Base-by-base conservation (phyloP, 2,888 invertebrate genomes). In the Trichopoda pennipes region DNA sequence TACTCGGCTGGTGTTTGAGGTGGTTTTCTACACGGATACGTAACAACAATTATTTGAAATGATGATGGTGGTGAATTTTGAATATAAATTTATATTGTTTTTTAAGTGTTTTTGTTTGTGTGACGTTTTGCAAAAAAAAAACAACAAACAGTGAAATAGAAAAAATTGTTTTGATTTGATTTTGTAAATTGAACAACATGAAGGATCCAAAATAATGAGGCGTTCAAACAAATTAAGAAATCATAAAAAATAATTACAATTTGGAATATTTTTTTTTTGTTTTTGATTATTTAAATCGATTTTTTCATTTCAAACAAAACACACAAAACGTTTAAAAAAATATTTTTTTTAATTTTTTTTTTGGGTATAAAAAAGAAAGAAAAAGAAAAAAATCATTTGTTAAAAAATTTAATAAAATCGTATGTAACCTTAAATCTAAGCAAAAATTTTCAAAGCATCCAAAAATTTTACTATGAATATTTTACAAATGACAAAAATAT, bases 1-100 rank as follows among this genome's bases (percentile, higher is more conserved):
- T 90, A 90, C 90, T 90, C 90, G 90, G 90, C 90, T 90, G 90
- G 90, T 90, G 90, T 90, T 88, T 90, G 90, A 90, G 90, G 90
- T 89, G 89, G 88, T 90, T 90, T 90, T 90, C 90, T 90, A 89
- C 87, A 82, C 82, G 75, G 75, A 88, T 87, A 80, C 83, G 88
- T 64, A 77, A 73, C 73, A 73, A 79, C 73, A 80, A 80, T 72
- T 76, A 76, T 72, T 78, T 66, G 74, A 80, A 76, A 78, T 82
- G 82, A 79, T 82, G 86, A 80, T 76, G 64, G 70, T 74, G 69
- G 73, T 74, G 73, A 79, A 70, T 81, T 76, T 79, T 73, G 44
- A 81, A 86, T 86, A 86, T 21, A 58, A 19, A 85, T 85, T 87
- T 85, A 85, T 85, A 66, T 81, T 76, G 80, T 82, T 79, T 82